These are phyloP conservation scores for Oeneis ivallda DNA, from an alignment of 2,888 invertebrate species.

Conservation along the genomic window DNA sequence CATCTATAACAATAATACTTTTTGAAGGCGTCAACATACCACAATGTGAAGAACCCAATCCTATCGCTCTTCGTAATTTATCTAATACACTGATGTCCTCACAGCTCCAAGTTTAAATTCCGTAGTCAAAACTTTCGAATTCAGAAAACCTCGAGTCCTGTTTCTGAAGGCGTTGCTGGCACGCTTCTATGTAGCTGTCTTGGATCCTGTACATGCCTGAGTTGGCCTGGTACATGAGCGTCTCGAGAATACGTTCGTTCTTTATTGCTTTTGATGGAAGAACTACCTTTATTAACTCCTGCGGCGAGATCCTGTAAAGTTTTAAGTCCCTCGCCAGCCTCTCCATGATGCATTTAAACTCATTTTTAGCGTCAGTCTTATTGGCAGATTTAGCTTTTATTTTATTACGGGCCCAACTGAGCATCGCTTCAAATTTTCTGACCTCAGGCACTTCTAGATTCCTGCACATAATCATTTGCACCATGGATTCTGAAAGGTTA, in stretches of 20 bases:
- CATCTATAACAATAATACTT: slow-evolving; percentile 81
- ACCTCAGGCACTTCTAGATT: slow-evolving; percentile 94
- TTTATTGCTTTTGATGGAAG: slow-evolving; percentile 95
- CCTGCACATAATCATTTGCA: slow-evolving; percentile 96
- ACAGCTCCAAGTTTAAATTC: slow-evolving; percentile 82
- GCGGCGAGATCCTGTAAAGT: slow-evolving; percentile 94
- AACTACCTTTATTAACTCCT: slow-evolving; percentile 95
- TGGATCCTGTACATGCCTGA: slow-evolving; percentile 96
- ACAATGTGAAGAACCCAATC: slow-evolving; percentile 69
- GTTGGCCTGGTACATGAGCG: slow-evolving; percentile 95
- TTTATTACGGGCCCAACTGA: slow-evolving; percentile 93
- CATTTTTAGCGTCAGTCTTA: slow-evolving; percentile 92
- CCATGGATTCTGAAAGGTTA: slow-evolving; percentile 95
- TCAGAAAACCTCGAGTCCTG: slow-evolving; percentile 94
- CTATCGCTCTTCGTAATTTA: slow-evolving; percentile 70
- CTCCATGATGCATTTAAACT: slow-evolving; percentile 97
- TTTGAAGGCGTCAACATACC: slow-evolving; percentile 78
- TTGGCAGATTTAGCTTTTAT: slow-evolving; percentile 88
- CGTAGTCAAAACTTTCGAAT: slow-evolving; percentile 90
- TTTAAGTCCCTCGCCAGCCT: slow-evolving; percentile 93
- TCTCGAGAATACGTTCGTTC: slow-evolving; percentile 95
- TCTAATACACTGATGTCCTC: slow-evolving; percentile 80
- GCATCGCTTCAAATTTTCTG: slow-evolving; percentile 95
- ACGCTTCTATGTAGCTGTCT: slow-evolving; percentile 92
- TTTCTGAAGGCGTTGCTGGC: slow-evolving; percentile 92